Evolutionary conservation across 1,140 invertebrate genomes (phyloP).

Genomic region (Achroia grisella): DNA sequence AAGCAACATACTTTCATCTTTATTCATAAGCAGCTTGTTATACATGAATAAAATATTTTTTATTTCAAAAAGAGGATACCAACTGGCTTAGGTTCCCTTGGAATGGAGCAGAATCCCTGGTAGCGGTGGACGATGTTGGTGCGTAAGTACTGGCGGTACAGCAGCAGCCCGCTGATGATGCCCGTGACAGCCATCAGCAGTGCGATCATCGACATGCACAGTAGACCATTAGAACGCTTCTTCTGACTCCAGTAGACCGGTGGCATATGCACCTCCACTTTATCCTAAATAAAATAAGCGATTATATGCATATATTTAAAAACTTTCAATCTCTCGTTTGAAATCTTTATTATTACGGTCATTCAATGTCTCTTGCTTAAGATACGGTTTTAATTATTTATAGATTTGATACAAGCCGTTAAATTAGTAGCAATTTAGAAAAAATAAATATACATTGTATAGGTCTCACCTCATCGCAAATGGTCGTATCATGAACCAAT

Average conservation of each 20-base stretch:
- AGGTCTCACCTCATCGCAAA: constrained; percentile 24
- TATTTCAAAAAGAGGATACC: background rate
- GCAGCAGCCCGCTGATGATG: constrained; percentile 82
- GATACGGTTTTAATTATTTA: no score
- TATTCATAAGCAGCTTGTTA: no score
- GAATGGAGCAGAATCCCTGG: constrained; percentile 80
- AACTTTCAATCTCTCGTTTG: no score
- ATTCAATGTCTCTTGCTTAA: no score
- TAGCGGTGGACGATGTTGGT: constrained; percentile 74
- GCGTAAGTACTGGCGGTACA: constrained; percentile 84
- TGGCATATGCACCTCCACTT: constrained; percentile 13
- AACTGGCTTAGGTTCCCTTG: constrained; percentile 69
- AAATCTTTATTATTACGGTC: no score
- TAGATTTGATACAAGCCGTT: no score
- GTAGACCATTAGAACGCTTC: constrained; percentile 10
- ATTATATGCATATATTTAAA: no score
- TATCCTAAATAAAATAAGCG: constrained; percentile 6
- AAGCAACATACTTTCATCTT: no score
- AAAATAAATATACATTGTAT: background rate
- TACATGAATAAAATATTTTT: no score
- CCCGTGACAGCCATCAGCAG: constrained; percentile 83
- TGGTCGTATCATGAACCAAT: constrained; percentile 13
- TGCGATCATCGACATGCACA: constrained; percentile 79
- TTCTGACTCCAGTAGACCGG: background rate
- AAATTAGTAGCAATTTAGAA: no score